A percentile compares a stretch with the other conserved stretches of the same genome.
phyloP scores from a whole-genome alignment of 2,113 vertebrate species.

The Poicephalus gulielmi region DNA sequence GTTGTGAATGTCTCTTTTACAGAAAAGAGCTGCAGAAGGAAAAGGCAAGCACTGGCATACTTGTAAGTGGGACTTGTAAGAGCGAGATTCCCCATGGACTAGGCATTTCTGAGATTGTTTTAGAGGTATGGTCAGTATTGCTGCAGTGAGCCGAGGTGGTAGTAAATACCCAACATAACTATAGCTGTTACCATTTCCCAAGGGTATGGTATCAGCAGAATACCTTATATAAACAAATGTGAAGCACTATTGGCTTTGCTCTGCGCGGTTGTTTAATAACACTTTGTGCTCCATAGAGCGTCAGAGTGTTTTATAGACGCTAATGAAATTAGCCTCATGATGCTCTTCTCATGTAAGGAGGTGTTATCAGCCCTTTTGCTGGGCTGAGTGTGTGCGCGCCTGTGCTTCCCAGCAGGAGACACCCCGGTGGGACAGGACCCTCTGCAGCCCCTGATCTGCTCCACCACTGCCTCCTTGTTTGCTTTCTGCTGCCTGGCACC shows the following conservation, averaged over 20 bases:
- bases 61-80: constrained; percentile 7
- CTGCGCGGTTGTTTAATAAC: neutral
- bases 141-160: neutral
- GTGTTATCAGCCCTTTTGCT: neutral
- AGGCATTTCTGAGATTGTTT: constrained; percentile 10
- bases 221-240: constrained; percentile 32
- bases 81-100: neutral
- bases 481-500: neutral
- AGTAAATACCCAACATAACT: neutral
- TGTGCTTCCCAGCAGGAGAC: neutral
- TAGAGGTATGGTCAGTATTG: neutral
- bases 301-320: neutral
- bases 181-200: constrained; percentile 1
- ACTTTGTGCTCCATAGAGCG: neutral
- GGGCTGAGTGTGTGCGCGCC: neutral
- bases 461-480: neutral
- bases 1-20: constrained; percentile 67
- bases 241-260: constrained; percentile 4
- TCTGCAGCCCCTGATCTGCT: neutral
- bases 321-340: constrained; percentile 16
- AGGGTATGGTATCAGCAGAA: constrained; percentile 14
- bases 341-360: neutral
- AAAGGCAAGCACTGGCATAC: constrained; percentile 1
- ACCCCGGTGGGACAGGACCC: rapidly evolving
- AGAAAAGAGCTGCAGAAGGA: constrained; percentile 47